Evolutionary conservation across 2,797 vertebrate species (phyloP).

Genomic region (Cyclopterus lumpus): DNA sequence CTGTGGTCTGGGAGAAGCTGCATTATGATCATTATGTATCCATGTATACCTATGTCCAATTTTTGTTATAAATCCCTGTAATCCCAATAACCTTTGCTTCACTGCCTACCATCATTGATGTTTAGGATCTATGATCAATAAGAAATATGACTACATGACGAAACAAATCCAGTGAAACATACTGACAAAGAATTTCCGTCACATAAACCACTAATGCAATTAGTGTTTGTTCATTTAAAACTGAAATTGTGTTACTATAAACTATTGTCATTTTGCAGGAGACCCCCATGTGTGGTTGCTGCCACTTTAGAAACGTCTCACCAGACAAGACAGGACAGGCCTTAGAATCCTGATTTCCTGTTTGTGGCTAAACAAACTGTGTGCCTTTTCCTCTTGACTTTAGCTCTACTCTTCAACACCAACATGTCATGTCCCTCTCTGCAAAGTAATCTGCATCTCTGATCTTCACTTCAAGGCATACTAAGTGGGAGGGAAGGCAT

Average conservation of each 20-base stretch:
- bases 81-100: background rate
- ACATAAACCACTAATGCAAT: background rate
- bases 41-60: background rate
- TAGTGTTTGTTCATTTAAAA: background rate
- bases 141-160: background rate
- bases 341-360: constrained; percentile 40
- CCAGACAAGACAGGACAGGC: constrained; percentile 26
- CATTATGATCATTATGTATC: background rate
- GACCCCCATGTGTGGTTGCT: background rate
- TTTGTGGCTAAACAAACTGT: constrained; percentile 47
- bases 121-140: background rate
- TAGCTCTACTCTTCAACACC: background rate
- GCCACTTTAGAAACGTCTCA: constrained; percentile 10
- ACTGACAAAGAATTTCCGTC: background rate
- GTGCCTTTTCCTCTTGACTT: constrained; percentile 14
- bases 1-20: background rate
- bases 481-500: background rate
- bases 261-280: background rate
- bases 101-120: background rate
- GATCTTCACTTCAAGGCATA: background rate
- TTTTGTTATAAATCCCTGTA: background rate
- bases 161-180: background rate
- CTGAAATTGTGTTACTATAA: background rate
- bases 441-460: background rate
- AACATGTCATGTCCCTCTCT: background rate